Base-by-base conservation (phyloP, 1,140 invertebrate genomes). In the Andricus grossulariae region DNA sequence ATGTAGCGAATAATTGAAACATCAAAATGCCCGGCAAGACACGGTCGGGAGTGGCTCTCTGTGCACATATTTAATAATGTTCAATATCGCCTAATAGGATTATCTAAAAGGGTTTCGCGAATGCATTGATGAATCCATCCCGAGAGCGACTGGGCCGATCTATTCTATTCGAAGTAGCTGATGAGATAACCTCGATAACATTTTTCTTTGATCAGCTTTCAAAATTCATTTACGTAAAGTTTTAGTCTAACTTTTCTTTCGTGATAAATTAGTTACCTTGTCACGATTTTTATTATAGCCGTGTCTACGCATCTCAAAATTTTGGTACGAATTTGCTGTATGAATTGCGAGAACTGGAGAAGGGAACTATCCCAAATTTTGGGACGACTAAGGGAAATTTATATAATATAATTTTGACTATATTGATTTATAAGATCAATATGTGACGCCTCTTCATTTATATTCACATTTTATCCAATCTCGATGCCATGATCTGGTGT, bases 81-180 rank as follows among this genome's bases (percentile, higher is more conserved):
- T 87, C 82, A 79, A 88, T 90, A 89, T 88, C 84, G 72, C 70
- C 80, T 91, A 91, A 91, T 85, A 82, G 86, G 87, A 88, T 91
- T 87, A 88, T 82, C 81, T 81, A 82, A 84, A 87, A 87, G 86
- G 88, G 89, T 90, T 91, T 90, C 89, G 76, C 82, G 72, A 81
- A 81, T 85, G 84, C 84, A 88, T 87, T 89, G 87, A 91, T 87
- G 88, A 85, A 88, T 88, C 81, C 78, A 84, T 87, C 78, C 74
- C 51, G 73, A 66, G 78, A 74, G 72, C 16, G 74, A 75, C 73
- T 78, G 76, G 80, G 75, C 16, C 32, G 49, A 74, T 50, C 66
- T 74, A 71, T 73, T 71, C 55, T 51, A 50, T 77, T 71, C 78
- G 50, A 76, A 54, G 57, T 49, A 79, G 75, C 75, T 80, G 80